phyloP scores from a whole-genome alignment of 2,797 vertebrate genomes.

The Artibeus lituratus region DNA sequence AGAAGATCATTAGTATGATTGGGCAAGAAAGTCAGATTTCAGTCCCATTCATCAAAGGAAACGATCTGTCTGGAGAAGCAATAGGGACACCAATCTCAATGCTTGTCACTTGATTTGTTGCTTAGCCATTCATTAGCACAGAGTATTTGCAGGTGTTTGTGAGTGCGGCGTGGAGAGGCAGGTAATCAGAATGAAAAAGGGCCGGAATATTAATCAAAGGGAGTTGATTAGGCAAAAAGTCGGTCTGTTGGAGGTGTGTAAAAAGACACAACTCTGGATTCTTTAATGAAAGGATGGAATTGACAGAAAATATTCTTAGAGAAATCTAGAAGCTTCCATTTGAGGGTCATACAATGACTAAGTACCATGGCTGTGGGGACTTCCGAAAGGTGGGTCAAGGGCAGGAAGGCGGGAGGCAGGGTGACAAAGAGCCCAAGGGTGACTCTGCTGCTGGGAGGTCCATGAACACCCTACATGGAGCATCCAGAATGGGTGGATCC shows the following conservation, averaged over 20 bases:
- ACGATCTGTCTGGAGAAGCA: neutral
- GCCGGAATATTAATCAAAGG: neutral
- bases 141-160: neutral
- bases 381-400: neutral
- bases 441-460: neutral
- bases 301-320: neutral
- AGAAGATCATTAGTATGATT: neutral
- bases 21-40: neutral
- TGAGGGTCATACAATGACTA: neutral
- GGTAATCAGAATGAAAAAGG: neutral
- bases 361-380: neutral
- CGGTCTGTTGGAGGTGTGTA: neutral
- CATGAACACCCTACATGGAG: neutral
- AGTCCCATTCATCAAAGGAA: neutral
- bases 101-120: neutral
- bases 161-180: neutral
- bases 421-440: neutral
- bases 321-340: neutral
- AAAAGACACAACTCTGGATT: neutral
- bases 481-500: neutral
- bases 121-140: neutral
- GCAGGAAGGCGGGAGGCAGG: neutral
- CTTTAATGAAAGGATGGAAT: neutral
- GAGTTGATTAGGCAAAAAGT: neutral
- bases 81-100: neutral